phyloP scores from a whole-genome alignment of 2,113 vertebrate species.

The Corydoras maculifer region DNA sequence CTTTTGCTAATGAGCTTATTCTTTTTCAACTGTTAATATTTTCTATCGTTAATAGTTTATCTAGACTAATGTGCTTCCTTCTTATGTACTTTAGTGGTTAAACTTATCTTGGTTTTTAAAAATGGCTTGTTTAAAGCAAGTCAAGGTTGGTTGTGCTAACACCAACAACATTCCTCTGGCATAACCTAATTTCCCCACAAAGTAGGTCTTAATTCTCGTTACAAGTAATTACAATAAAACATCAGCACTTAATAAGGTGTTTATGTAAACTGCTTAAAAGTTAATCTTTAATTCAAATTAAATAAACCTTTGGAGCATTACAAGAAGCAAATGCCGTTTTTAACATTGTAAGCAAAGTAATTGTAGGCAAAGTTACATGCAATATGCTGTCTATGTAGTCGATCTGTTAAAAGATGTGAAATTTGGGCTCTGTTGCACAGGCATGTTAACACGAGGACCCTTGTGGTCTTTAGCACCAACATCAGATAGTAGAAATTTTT shows the following conservation, averaged over 20 bases:
- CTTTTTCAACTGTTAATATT: background rate
- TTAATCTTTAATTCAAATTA: no score
- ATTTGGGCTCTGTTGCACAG: no score
- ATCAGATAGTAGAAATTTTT: no score
- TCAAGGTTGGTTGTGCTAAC: constrained; percentile 15
- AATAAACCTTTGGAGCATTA: background rate
- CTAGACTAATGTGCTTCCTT: background rate
- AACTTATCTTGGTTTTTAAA: background rate
- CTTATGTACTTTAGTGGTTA: background rate
- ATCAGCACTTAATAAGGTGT: background rate
- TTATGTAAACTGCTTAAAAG: background rate
- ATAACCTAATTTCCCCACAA: background rate
- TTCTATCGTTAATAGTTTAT: background rate
- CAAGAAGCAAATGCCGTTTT: constrained; percentile 6
- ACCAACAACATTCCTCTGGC: constrained; percentile 7
- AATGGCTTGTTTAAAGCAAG: background rate
- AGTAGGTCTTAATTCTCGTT: background rate
- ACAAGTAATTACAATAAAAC: background rate
- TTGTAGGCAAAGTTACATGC: no score
- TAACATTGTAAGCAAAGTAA: background rate
- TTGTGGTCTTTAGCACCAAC: no score
- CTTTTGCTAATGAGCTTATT: background rate
- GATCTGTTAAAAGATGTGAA: no score
- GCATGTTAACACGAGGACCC: no score
- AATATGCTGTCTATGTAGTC: no score